phyloP scores from a whole-genome alignment of 2,888 invertebrate genomes.

The Drosophila anceps region DNA sequence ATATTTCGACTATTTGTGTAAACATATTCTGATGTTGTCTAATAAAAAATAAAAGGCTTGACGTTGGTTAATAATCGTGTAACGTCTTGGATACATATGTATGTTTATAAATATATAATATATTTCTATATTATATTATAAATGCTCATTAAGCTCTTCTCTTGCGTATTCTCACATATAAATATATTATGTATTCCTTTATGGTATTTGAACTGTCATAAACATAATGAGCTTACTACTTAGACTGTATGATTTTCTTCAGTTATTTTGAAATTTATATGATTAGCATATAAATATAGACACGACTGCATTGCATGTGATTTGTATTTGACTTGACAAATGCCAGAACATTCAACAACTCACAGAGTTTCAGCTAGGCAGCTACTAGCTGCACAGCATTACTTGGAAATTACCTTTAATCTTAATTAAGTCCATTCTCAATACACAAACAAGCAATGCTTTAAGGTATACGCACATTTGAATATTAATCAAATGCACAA shows the following conservation, averaged over 20 bases:
- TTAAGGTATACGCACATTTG: neutral
- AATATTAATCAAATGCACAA: slow-evolving; percentile 4
- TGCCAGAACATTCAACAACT: neutral
- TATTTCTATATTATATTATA: neutral
- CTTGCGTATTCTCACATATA: no score
- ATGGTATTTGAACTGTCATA: no score
- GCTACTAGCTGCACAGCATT: no score
- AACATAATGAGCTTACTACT: no score
- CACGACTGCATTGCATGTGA: no score
- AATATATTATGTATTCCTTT: no score
- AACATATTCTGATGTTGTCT: neutral
- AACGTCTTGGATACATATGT: neutral
- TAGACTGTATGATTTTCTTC: no score
- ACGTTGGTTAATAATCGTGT: neutral
- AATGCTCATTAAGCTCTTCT: neutral
- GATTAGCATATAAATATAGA: no score
- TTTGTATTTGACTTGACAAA: neutral
- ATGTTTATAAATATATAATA: no score
- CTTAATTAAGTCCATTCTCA: neutral
- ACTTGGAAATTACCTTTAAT: neutral
- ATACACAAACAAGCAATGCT: neutral
- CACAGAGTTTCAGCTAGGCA: neutral
- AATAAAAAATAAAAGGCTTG: neutral
- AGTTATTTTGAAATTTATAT: no score
- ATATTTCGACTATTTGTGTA: slow-evolving; percentile 7